Evolutionary conservation across 2,113 vertebrate species (phyloP).

Genomic region (Cavia aperea): DNA sequence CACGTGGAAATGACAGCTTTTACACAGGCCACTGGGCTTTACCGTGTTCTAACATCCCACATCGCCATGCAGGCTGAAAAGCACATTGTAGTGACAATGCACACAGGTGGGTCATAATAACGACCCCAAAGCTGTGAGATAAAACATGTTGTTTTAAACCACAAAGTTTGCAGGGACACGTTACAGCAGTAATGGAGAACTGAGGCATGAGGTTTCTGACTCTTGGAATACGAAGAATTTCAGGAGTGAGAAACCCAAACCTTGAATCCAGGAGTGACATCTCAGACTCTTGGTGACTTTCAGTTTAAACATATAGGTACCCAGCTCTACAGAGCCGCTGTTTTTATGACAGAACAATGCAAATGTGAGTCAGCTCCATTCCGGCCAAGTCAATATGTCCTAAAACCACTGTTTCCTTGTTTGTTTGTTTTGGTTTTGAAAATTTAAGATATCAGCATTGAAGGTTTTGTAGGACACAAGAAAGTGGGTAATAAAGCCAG

Average conservation of each 20-base stretch:
- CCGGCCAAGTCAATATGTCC: not conserved
- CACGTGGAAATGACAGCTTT: not conserved
- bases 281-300: not conserved
- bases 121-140: not conserved
- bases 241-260: not conserved
- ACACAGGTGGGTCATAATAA: not conserved
- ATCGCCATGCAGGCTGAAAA: not conserved
- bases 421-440: not conserved
- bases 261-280: not conserved
- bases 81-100: not conserved
- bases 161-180: not conserved
- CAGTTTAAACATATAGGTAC: not conserved
- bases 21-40: not conserved
- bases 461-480: not conserved
- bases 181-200: not conserved
- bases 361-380: not conserved
- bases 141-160: not conserved
- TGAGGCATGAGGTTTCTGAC: not conserved
- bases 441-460: not conserved
- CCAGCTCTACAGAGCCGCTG: not conserved
- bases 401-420: not conserved
- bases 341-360: not conserved
- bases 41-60: slow-evolving; percentile 5
- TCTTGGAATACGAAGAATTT: not conserved
- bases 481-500: not conserved